These are phyloP conservation scores for Crossaster papposus DNA, from an alignment of 53 echinoderm and acorn worm genomes.

Conservation along the genomic window DNA sequence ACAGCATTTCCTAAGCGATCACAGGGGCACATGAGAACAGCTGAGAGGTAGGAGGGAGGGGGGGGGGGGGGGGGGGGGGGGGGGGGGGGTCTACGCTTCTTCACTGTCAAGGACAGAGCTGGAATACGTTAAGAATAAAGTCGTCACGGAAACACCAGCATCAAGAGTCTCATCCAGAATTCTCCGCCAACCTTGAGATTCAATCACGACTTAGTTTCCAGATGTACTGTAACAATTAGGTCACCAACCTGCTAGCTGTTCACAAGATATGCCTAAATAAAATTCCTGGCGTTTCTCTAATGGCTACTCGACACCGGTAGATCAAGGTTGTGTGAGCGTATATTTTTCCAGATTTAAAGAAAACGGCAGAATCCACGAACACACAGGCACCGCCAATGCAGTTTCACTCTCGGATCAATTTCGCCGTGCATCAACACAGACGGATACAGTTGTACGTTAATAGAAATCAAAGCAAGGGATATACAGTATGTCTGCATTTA, in stretches of 20 bases:
- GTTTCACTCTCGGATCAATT: neutral
- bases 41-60: no score
- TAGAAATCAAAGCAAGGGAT: neutral
- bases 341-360: neutral
- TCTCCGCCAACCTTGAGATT: neutral
- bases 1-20: constrained; percentile 20
- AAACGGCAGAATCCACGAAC: neutral
- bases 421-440: neutral
- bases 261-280: neutral
- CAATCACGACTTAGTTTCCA: neutral
- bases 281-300: neutral
- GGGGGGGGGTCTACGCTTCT: neutral
- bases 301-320: no score
- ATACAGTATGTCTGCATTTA: neutral
- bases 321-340: neutral
- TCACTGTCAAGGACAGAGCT: neutral
- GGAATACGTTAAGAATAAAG: no score
- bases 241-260: neutral
- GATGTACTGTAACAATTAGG: neutral
- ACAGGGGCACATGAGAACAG: neutral
- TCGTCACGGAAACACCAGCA: no score
- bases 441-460: neutral
- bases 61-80: no score
- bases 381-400: neutral
- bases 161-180: no score